Evolutionary conservation across 64 coral and sea anemone species (phyloP).

Genomic region (Stylophora pistillata): DNA sequence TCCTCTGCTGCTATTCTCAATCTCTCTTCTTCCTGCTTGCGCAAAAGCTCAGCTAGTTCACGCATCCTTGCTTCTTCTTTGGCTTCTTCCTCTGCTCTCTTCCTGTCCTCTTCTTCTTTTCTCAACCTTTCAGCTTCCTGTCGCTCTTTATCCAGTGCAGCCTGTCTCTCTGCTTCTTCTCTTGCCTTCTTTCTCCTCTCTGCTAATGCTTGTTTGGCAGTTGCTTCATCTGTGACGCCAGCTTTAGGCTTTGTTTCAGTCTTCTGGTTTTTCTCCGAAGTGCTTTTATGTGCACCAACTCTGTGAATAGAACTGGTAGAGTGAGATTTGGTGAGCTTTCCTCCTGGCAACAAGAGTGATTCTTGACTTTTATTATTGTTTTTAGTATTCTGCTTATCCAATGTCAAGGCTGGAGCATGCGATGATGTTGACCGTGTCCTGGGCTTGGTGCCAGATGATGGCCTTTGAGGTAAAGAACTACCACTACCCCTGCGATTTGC

Average conservation of each 20-base stretch:
- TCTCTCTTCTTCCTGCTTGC: constrained; percentile 83
- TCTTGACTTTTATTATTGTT: constrained; percentile 60
- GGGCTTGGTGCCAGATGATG: constrained; percentile 56
- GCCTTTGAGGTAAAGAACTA: constrained; percentile 12
- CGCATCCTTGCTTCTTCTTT: constrained; percentile 87
- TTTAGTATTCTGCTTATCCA: constrained; percentile 10
- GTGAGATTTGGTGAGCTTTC: constrained; percentile 78
- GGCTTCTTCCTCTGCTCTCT: constrained; percentile 67
- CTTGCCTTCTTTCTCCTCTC: constrained; percentile 84
- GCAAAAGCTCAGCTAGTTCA: constrained; percentile 74
- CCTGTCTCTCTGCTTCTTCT: constrained; percentile 87
- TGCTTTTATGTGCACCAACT: constrained; percentile 45
- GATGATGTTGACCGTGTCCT: constrained; percentile 59
- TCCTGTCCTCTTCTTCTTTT: constrained; percentile 89
- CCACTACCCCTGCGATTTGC: constrained; percentile 31
- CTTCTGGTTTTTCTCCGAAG: constrained; percentile 53
- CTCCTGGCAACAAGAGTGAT: constrained; percentile 47
- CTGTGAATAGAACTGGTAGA: constrained; percentile 85
- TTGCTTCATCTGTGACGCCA: constrained; percentile 79
- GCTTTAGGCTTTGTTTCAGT: constrained; percentile 82
- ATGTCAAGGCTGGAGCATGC: constrained; percentile 22
- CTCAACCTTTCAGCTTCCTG: constrained; percentile 76
- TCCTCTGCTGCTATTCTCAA: constrained; percentile 60
- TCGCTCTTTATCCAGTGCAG: constrained; percentile 77
- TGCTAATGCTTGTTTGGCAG: constrained; percentile 88